These are phyloP conservation scores for Drosophila micromelanica DNA, from an alignment of 1,140 invertebrate species.

Conservation along the genomic window DNA sequence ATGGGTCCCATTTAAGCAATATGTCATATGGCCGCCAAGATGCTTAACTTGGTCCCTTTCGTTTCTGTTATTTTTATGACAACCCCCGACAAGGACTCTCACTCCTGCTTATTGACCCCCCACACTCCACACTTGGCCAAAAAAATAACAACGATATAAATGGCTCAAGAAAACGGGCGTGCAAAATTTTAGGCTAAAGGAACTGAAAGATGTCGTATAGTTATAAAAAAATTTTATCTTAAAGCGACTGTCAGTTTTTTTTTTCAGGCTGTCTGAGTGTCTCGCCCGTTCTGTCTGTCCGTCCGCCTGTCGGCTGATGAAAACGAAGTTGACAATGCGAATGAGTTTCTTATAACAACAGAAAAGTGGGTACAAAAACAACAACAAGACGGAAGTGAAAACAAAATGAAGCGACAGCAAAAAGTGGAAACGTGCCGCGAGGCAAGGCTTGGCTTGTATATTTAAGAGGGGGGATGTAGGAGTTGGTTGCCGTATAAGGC, in stretches of 20 bases:
- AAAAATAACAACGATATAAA: constrained; percentile 58
- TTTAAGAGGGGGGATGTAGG: too few species aligned
- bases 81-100: constrained; percentile 39
- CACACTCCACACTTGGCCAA: background rate
- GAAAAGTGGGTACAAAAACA: constrained; percentile 37
- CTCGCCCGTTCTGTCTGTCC: constrained; percentile 17
- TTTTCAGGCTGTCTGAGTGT: constrained; percentile 17
- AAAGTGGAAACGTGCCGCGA: constrained; percentile 43
- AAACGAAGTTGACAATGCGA: constrained; percentile 81
- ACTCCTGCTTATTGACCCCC: background rate
- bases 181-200: constrained; percentile 51
- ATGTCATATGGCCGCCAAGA: constrained; percentile 77
- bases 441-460: constrained; percentile 29
- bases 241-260: constrained; percentile 74
- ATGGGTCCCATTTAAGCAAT: constrained; percentile 76
- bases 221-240: constrained; percentile 79
- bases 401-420: constrained; percentile 58
- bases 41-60: constrained; percentile 67
- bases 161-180: constrained; percentile 63
- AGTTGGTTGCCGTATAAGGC: too few species aligned
- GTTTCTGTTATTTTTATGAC: constrained; percentile 35
- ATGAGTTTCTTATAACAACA: constrained; percentile 82
- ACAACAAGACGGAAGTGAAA: constrained; percentile 38
- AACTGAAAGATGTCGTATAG: constrained; percentile 61
- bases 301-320: constrained; percentile 67